Percentiles rank a stretch among this genome's conserved stretches.
Evolutionary conservation across 1,140 invertebrate genomes (phyloP).

Genomic region (Drosophila oshimai): DNA sequence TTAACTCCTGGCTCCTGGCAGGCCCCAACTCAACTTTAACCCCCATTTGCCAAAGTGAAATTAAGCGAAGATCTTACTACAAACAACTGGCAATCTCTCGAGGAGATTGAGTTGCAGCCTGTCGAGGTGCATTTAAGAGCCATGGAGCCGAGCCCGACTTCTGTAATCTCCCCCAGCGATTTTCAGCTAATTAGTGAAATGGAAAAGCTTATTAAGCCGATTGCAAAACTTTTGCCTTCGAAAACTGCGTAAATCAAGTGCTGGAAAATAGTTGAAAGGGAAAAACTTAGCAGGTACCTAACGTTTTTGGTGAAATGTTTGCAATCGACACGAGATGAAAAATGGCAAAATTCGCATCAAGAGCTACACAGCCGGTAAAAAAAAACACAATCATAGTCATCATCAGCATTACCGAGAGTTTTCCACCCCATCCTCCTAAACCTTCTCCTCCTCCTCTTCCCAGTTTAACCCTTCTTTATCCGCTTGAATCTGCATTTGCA

Average conservation of each 20-base stretch:
- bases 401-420: slow-evolving; percentile 21
- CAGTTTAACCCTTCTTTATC: slow-evolving; percentile 13
- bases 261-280: slow-evolving; percentile 3
- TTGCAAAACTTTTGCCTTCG: slow-evolving; percentile 27
- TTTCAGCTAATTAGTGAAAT: slow-evolving; percentile 45
- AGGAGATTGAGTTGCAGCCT: not conserved
- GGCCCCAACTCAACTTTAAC: not conserved
- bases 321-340: slow-evolving; percentile 7
- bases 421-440: not conserved
- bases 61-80: not conserved
- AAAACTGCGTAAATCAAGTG: slow-evolving; percentile 26
- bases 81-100: not conserved
- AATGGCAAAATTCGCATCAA: slow-evolving; percentile 3
- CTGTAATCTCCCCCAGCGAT: not conserved
- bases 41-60: slow-evolving; percentile 22
- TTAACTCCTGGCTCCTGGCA: not conserved
- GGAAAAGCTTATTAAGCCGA: slow-evolving; percentile 26
- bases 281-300: slow-evolving; percentile 17
- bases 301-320: not conserved
- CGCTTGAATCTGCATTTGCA: slow-evolving; percentile 32
- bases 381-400: slow-evolving; percentile 31
- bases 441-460: not conserved
- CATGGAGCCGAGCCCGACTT: not conserved
- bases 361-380: not conserved
- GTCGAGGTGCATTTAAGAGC: not conserved